Evolutionary conservation across 2,797 vertebrate species (phyloP).

Genomic region (Semaprochilodus insignis): DNA sequence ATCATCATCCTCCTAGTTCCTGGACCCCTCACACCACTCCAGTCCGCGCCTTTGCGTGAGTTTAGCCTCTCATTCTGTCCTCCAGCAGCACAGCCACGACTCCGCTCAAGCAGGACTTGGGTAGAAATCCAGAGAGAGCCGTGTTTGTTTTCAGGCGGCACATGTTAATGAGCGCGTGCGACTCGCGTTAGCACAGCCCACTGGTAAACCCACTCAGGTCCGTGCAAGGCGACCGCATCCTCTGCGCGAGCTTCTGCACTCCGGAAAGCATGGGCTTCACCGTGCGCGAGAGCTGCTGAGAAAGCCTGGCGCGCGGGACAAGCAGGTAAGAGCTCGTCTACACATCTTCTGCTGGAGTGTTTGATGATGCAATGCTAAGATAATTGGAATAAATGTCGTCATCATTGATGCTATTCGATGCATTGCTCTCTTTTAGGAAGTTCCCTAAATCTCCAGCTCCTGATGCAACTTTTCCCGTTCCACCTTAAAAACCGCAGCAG

Average conservation of each 20-base stretch:
- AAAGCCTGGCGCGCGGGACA: background rate
- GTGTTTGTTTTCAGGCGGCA: background rate
- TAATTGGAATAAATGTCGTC: background rate
- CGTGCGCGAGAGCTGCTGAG: background rate
- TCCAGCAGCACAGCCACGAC: background rate
- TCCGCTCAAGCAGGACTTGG: background rate
- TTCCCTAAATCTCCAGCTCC: no score
- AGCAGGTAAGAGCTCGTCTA: conserved; percentile 1
- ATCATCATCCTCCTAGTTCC: background rate
- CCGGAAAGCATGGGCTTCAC: background rate
- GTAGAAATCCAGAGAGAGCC: background rate
- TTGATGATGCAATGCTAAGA: background rate
- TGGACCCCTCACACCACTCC: background rate
- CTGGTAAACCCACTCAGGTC: background rate
- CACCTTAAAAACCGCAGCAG: no score
- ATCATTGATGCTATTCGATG: no score
- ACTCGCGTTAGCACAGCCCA: background rate
- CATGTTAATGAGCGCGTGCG: background rate
- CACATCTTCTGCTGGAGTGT: background rate
- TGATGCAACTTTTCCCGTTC: background rate
- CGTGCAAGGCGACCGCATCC: background rate
- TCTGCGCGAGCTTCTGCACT: background rate
- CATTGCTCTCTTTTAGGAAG: no score
- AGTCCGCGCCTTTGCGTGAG: background rate
- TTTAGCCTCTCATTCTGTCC: background rate